phyloP scores from a whole-genome alignment of 2,113 vertebrate genomes.

The Spea multiplicata region DNA sequence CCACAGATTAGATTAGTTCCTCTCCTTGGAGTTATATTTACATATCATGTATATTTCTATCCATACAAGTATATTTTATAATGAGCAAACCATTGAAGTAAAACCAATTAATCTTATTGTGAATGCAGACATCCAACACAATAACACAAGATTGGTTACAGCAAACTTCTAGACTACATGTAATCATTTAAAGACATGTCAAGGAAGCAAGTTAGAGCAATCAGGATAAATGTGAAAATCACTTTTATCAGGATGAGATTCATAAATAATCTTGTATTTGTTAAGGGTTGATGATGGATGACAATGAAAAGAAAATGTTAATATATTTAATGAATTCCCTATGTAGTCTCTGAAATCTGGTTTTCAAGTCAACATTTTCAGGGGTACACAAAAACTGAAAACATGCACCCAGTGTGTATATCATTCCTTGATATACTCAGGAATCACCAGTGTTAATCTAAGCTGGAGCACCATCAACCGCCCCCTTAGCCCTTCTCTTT shows the following conservation, averaged over 20 bases:
- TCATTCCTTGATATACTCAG: too few relatives aligned
- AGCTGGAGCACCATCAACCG: too few relatives aligned
- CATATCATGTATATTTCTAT: slow-evolving; percentile 17
- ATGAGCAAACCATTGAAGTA: slow-evolving; percentile 36
- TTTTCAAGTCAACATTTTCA: too few relatives aligned
- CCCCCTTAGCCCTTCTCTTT: too few relatives aligned
- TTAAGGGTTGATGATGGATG: too few relatives aligned
- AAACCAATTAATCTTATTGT: slow-evolving; percentile 35
- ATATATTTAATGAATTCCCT: too few relatives aligned
- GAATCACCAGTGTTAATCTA: too few relatives aligned
- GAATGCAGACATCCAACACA: slow-evolving; percentile 33
- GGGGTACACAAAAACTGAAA: too few relatives aligned
- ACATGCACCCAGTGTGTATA: too few relatives aligned
- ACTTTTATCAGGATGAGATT: background rate
- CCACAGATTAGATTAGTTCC: background rate
- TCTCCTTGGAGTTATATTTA: slow-evolving; percentile 26
- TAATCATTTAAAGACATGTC: slow-evolving; percentile 22
- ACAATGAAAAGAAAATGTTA: too few relatives aligned
- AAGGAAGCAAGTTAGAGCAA: background rate
- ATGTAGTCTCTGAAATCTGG: too few relatives aligned
- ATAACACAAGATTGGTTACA: slow-evolving; percentile 22
- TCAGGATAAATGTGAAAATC: slow-evolving; percentile 18
- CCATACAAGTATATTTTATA: slow-evolving; percentile 19
- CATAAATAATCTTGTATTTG: too few relatives aligned
- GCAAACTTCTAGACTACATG: slow-evolving; percentile 26